These are phyloP conservation scores for Agonopterix arenella DNA, from an alignment of 2,888 invertebrate species.

Conservation along the genomic window DNA sequence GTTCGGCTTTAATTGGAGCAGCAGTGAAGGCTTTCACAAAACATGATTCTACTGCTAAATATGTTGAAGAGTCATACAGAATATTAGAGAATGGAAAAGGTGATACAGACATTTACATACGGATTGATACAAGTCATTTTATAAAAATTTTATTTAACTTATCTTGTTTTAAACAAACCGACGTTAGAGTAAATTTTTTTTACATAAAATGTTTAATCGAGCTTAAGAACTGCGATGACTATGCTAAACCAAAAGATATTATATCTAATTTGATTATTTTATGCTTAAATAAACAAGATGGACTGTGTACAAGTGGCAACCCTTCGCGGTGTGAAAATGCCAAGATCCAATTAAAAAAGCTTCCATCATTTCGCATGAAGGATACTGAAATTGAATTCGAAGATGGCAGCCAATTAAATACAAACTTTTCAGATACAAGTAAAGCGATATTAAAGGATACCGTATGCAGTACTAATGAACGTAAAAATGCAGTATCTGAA, in stretches of 20 bases:
- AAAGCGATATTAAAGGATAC: constrained; percentile 1
- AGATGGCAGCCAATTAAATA: constrained; percentile 7
- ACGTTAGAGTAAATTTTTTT: constrained; percentile 7
- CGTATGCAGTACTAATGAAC: not conserved
- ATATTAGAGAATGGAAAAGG: too few species aligned
- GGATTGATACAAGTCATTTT: constrained; percentile 10
- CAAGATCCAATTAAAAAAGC: constrained; percentile 6
- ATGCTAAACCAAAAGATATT: constrained; percentile 3
- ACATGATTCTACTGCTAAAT: constrained; percentile 7
- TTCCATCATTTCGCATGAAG: not conserved
- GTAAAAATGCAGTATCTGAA: not conserved
- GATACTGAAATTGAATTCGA: constrained; percentile 7
- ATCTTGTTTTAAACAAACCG: constrained; percentile 6
- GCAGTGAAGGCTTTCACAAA: constrained; percentile 9
- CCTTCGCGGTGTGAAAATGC: constrained; percentile 3
- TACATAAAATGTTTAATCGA: constrained; percentile 7
- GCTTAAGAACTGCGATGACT: constrained; percentile 4
- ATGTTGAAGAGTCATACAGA: constrained; percentile 8
- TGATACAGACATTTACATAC: constrained; percentile 4
- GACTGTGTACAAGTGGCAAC: constrained; percentile 1
- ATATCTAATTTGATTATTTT: constrained; percentile 1
- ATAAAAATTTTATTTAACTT: constrained; percentile 8
- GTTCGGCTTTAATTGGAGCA: constrained; percentile 11
- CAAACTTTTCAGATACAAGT: constrained; percentile 5
- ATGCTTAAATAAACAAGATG: constrained; percentile 2